These are phyloP conservation scores for Drosophila mimetica DNA, from an alignment of 2,888 invertebrate species.

Conservation along the genomic window DNA sequence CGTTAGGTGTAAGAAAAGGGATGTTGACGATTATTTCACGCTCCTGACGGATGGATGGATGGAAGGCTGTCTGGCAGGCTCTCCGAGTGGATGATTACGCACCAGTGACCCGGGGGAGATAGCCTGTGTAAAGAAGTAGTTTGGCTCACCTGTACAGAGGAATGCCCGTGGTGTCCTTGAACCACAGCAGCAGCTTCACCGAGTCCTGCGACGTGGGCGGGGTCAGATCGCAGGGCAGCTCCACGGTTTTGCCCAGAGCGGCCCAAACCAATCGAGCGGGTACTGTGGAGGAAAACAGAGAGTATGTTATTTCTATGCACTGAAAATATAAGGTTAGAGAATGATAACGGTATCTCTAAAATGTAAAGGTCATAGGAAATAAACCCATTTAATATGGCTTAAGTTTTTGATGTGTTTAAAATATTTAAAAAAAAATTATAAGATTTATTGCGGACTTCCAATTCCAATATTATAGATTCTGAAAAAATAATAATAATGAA, in stretches of 20 bases:
- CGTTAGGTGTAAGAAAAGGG: slow-evolving; percentile 63
- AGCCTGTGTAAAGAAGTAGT: slow-evolving; percentile 23
- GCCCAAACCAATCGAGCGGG: slow-evolving; percentile 90
- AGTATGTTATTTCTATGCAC: slow-evolving; percentile 17
- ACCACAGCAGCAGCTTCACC: slow-evolving; percentile 95
- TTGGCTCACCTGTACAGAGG: slow-evolving; percentile 92
- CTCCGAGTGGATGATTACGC: slow-evolving; percentile 30
- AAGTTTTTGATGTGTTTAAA: too few relatives aligned
- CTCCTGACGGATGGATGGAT: slow-evolving; percentile 61
- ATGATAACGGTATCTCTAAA: too few relatives aligned
- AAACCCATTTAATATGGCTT: too few relatives aligned
- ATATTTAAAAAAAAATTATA: background rate
- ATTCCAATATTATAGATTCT: too few relatives aligned
- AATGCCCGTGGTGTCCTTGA: slow-evolving; percentile 93
- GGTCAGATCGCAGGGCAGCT: slow-evolving; percentile 93
- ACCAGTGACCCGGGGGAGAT: slow-evolving; percentile 38
- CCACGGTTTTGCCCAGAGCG: slow-evolving; percentile 90
- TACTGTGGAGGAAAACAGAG: slow-evolving; percentile 84
- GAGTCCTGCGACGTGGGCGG: slow-evolving; percentile 89
- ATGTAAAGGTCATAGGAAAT: too few relatives aligned
- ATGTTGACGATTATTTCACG: slow-evolving; percentile 79
- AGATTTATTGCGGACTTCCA: too few relatives aligned
- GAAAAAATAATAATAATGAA: too few relatives aligned
- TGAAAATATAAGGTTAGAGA: too few relatives aligned
- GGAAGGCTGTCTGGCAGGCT: slow-evolving; percentile 17